phyloP scores from a whole-genome alignment of 2,888 invertebrate genomes.

The Hylaea fasciaria region DNA sequence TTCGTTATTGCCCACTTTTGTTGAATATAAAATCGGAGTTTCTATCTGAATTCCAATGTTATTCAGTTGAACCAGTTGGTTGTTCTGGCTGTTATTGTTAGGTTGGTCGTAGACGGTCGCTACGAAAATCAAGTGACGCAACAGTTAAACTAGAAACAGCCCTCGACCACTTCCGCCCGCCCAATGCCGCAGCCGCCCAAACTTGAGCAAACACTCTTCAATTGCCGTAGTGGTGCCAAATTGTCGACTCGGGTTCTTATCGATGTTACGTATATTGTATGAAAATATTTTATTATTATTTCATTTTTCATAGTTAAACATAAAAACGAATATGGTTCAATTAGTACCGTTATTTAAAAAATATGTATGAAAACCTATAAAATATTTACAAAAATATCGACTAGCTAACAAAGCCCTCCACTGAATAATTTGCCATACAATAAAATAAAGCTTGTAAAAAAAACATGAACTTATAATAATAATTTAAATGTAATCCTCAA shows the following conservation, averaged over 20 bases:
- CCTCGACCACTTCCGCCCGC: constrained; percentile 78
- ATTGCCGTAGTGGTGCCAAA: constrained; percentile 69
- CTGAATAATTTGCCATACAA: too few relatives aligned
- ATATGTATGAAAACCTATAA: too few relatives aligned
- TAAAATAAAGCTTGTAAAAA: too few relatives aligned
- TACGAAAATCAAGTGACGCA: constrained; percentile 77
- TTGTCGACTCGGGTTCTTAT: constrained; percentile 21
- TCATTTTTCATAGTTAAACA: background rate
- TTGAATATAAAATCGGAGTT: constrained; percentile 19
- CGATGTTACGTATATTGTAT: constrained; percentile 15
- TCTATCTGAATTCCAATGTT: background rate
- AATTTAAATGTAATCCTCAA: constrained; percentile 12
- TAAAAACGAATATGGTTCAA: too few relatives aligned
- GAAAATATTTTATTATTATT: background rate
- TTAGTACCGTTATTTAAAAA: too few relatives aligned
- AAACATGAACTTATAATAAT: background rate
- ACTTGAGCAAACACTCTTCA: constrained; percentile 79
- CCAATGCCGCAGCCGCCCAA: constrained; percentile 70
- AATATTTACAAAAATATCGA: too few relatives aligned
- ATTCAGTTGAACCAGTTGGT: constrained; percentile 16
- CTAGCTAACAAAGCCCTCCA: too few relatives aligned
- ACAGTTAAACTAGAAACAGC: constrained; percentile 78
- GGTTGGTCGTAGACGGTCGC: constrained; percentile 43
- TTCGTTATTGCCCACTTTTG: constrained; percentile 29
- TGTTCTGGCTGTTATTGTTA: constrained; percentile 40